A percentile compares a stretch with the other conserved stretches of the same genome.
phyloP scores from a whole-genome alignment of 2,113 vertebrate species.

The Oncorhynchus gorbuscha region DNA sequence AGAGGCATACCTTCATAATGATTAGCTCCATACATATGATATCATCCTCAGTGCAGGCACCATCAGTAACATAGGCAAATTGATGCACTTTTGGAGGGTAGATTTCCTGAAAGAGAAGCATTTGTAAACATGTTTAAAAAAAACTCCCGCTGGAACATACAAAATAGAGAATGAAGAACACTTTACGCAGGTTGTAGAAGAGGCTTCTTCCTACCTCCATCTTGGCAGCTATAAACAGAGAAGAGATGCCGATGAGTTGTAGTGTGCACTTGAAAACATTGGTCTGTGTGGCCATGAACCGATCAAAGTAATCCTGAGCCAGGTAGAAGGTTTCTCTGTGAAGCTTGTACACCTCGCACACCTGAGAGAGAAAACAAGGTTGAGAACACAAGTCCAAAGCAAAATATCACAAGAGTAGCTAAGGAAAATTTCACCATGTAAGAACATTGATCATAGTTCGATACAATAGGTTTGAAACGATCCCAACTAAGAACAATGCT shows the following conservation, averaged over 20 bases:
- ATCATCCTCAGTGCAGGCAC: conserved; percentile 92
- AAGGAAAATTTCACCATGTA: too few species aligned
- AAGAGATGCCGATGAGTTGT: conserved; percentile 93
- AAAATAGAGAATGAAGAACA: too few species aligned
- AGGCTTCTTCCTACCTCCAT: conserved; percentile 78
- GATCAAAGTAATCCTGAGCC: conserved; percentile 95
- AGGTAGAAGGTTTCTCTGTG: conserved; percentile 95
- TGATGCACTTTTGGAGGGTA: conserved; percentile 95
- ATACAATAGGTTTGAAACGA: too few species aligned
- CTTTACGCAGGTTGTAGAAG: neutral
- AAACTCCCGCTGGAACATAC: neutral
- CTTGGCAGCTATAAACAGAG: conserved; percentile 95
- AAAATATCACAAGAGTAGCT: neutral
- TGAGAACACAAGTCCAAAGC: neutral
- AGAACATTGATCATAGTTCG: too few species aligned
- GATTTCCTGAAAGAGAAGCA: conserved; percentile 81
- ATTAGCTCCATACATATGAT: conserved; percentile 94
- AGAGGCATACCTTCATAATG: conserved; percentile 87
- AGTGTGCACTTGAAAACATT: conserved; percentile 87
- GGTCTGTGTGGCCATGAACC: conserved; percentile 93
- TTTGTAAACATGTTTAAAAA: neutral
- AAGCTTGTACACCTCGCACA: conserved; percentile 93
- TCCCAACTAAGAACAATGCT: too few species aligned
- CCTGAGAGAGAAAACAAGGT: conserved; percentile 66
- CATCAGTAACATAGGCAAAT: conserved; percentile 96